These are phyloP conservation scores for Lipotes vexillifer DNA, from an alignment of 2,113 vertebrate species.

Conservation along the genomic window DNA sequence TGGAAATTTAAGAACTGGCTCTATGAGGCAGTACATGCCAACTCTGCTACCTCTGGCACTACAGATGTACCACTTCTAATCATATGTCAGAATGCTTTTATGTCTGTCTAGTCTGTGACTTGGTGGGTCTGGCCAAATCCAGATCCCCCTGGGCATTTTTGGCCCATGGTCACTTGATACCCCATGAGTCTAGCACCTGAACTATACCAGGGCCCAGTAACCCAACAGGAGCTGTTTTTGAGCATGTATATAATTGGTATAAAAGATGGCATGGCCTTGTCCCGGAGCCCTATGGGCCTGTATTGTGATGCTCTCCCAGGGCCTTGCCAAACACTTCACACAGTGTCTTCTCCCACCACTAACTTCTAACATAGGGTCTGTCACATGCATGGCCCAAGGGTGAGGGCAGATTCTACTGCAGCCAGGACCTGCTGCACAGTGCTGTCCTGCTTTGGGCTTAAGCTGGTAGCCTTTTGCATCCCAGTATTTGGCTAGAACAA, in stretches of 20 bases:
- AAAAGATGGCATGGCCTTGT: background rate
- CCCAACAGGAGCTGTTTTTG: background rate
- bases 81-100: background rate
- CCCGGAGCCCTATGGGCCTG: background rate
- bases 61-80: background rate
- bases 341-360: background rate
- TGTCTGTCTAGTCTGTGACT: background rate
- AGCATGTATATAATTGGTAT: background rate
- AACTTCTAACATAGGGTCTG: background rate
- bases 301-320: background rate
- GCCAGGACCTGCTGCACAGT: background rate
- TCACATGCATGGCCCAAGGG: background rate
- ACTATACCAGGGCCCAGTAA: background rate
- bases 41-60: background rate
- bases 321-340: background rate
- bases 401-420: background rate
- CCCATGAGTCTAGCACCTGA: background rate
- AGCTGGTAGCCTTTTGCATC: background rate
- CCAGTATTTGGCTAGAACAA: background rate
- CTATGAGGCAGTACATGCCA: background rate
- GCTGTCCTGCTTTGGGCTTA: background rate
- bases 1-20: background rate
- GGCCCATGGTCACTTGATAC: background rate
- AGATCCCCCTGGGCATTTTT: background rate
- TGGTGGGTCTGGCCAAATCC: background rate